Evolutionary conservation across 1,140 invertebrate species (phyloP).

Genomic region (Gryon sp.): DNA sequence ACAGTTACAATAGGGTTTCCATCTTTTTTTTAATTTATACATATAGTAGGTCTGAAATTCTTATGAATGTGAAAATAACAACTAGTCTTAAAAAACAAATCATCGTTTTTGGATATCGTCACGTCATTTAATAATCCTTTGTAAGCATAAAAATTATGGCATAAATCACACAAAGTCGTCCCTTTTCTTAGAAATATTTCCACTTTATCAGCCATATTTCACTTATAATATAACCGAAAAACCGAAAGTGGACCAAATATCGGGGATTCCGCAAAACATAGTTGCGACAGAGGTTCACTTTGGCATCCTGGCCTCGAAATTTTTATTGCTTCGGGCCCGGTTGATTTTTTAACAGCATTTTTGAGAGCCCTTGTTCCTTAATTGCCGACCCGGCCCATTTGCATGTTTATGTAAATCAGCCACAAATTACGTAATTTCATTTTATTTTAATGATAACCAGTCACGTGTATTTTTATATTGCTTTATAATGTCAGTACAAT

Average conservation of each 20-base stretch:
- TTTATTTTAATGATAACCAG: slow-evolving; percentile 30
- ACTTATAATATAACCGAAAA: slow-evolving; percentile 25
- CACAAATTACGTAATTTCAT: slow-evolving; percentile 51
- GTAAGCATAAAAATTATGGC: slow-evolving; percentile 17
- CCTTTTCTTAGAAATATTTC: slow-evolving; percentile 32
- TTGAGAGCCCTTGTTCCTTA: slow-evolving; percentile 39
- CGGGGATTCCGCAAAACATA: slow-evolving; percentile 26
- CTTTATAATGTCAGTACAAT: no score
- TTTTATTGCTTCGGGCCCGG: slow-evolving; percentile 52
- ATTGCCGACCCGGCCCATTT: slow-evolving; percentile 46
- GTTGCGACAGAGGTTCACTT: slow-evolving; percentile 35
- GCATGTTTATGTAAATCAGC: slow-evolving; percentile 50
- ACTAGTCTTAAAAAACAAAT: no score
- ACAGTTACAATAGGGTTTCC: no score
- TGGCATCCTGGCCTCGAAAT: slow-evolving; percentile 11
- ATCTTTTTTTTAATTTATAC: no score
- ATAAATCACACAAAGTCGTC: slow-evolving; percentile 37
- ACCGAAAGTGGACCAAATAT: slow-evolving; percentile 49
- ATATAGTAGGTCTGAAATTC: no score
- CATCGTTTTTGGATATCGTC: neutral
- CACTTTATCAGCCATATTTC: slow-evolving; percentile 47
- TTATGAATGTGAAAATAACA: no score
- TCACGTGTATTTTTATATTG: no score
- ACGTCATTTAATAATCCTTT: slow-evolving; percentile 33
- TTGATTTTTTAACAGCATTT: slow-evolving; percentile 32